A percentile compares a stretch with the other conserved stretches of the same genome.
These are phyloP conservation scores for Protaetia brevitarsis DNA, from an alignment of 1,140 invertebrate genomes.

Conservation along the genomic window DNA sequence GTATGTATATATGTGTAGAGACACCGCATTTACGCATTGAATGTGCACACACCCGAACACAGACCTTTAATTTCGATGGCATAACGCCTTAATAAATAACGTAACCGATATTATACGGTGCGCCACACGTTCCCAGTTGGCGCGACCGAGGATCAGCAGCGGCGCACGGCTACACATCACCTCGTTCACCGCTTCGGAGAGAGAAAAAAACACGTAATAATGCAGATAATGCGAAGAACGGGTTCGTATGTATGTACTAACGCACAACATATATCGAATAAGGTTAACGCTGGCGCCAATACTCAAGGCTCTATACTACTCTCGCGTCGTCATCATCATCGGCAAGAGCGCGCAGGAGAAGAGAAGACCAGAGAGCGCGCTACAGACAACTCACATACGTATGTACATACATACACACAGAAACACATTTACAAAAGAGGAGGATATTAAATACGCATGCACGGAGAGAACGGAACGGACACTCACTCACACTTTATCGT, in stretches of 20 bases:
- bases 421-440: too few species aligned
- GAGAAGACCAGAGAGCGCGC: too few species aligned
- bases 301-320: conserved; percentile 8
- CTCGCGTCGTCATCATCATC: too few species aligned
- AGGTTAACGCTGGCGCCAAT: conserved; percentile 16
- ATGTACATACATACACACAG: too few species aligned
- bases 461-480: too few species aligned
- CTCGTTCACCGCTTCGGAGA: background rate
- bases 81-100: conserved; percentile 18
- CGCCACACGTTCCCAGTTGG: background rate
- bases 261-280: conserved; percentile 19
- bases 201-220: conserved; percentile 18
- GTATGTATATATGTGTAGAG: too few species aligned
- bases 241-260: too few species aligned
- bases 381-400: too few species aligned
- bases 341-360: too few species aligned
- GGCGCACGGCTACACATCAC: background rate
- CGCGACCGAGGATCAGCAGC: background rate
- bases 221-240: conserved; percentile 17
- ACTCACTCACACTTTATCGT: too few species aligned
- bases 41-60: background rate
- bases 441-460: too few species aligned
- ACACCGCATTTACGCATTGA: background rate
- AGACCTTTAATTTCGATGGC: conserved; percentile 16
- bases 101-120: conserved; percentile 18